Percentiles rank a stretch among this genome's conserved stretches.
These are phyloP conservation scores for Halocynthia roretzi DNA, from an alignment of 23 tunicate species.

Conservation along the genomic window DNA sequence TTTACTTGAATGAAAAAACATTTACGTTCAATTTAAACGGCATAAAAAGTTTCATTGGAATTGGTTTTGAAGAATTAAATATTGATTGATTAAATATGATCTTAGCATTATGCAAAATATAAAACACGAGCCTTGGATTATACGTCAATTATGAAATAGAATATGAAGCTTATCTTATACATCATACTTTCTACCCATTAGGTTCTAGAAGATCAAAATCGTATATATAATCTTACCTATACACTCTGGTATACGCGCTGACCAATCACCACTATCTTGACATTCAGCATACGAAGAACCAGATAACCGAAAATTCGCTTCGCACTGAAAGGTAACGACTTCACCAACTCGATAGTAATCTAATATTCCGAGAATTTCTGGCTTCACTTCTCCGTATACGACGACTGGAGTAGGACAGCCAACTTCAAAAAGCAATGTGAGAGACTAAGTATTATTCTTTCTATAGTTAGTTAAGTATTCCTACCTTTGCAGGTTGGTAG, in stretches of 20 bases:
- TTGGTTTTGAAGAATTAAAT: too few species aligned
- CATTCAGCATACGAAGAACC: not conserved
- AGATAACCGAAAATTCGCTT: not conserved
- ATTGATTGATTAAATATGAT: too few species aligned
- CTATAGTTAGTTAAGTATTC: not conserved
- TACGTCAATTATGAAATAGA: too few species aligned
- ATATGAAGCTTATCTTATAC: too few species aligned
- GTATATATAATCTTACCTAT: not conserved
- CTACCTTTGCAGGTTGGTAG: conserved; percentile 13
- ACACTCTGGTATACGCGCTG: not conserved
- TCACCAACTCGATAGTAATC: conserved; percentile 5
- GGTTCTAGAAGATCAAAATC: too few species aligned
- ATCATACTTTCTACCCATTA: too few species aligned
- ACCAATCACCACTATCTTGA: not conserved
- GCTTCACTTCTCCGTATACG: not conserved
- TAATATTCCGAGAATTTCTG: not conserved
- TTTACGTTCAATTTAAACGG: too few species aligned
- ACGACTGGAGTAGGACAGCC: not conserved
- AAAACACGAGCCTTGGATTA: too few species aligned
- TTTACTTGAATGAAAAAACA: not conserved
- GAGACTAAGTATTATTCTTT: too few species aligned
- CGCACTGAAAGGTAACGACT: conserved; percentile 6
- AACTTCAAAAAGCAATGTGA: not conserved
- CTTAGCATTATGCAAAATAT: too few species aligned
- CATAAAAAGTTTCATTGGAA: not conserved